Conservation (phyloP, 2,113 vertebrate species). For the Tenrec ecaudatus region DNA sequence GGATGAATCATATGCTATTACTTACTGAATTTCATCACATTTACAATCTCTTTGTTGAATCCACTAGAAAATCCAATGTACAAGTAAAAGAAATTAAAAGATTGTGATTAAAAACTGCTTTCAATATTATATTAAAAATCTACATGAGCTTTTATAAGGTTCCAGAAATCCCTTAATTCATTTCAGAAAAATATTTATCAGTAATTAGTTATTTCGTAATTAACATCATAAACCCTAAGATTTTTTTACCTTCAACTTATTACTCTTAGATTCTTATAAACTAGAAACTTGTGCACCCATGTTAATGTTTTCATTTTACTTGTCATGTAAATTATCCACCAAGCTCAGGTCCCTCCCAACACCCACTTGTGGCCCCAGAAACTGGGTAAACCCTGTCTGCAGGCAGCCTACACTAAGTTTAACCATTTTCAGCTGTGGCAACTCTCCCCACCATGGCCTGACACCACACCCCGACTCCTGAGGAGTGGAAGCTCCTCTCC, state of each 20-base stretch:
- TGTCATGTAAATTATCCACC: not conserved
- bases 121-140: not conserved
- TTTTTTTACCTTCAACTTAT: not conserved
- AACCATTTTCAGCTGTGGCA: too few relatives aligned
- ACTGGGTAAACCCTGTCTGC: too few relatives aligned
- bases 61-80: not conserved
- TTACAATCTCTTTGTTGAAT: slow-evolving; percentile 43
- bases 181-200: not conserved
- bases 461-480: too few relatives aligned
- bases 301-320: slow-evolving; percentile 16
- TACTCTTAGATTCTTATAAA: not conserved
- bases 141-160: slow-evolving; percentile 11
- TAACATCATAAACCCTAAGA: not conserved
- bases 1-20: slow-evolving; percentile 12
- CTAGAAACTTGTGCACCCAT: not conserved
- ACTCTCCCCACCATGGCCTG: too few relatives aligned
- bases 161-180: not conserved
- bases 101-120: not conserved
- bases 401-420: too few relatives aligned
- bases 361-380: too few relatives aligned
- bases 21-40: slow-evolving; percentile 6
- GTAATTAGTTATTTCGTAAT: not conserved
- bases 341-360: too few relatives aligned
- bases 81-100: not conserved
- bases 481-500: too few relatives aligned